Evolutionary conservation across 2,888 invertebrate genomes (phyloP), one percentile per base, ranked within the genome.

Genomic region (Cerastis rubricosa): DNA sequence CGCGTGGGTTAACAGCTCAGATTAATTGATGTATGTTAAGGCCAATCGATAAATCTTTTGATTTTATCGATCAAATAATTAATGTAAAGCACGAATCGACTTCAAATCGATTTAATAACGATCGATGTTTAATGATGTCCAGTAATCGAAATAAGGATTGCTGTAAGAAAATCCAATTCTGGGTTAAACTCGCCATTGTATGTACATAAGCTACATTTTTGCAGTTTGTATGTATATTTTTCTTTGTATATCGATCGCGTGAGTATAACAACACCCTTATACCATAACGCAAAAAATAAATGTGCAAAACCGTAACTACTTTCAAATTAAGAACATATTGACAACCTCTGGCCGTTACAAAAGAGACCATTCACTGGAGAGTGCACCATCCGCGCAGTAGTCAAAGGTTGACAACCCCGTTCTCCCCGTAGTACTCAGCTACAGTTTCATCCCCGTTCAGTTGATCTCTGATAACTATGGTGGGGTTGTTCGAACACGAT

Each of bases 311-410:
- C 12, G 35, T 49, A 2, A 75, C 47, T 61, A 78, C 6, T 29
- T 80, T 43, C n/a, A 29, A 67, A 81, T 57, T 22, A 9, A 45
- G 17, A 72, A 72, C n/a, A 82, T 14, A 63, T 83, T 80, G 80
- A 83, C 54, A 54, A 47, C 43, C 8, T 29, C 73, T 78, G 84
- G 81, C 57, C 84, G 80, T 73, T 49, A 63, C 19, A 9, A 22
- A 9, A 57, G 85, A 92, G 87, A 82, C 87, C 87, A 35, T 85
- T 85, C 89, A 97, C 81, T 97, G 97, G 67, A 97, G 95, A 95
- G 96, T 95, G 95, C 97, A 97, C 97, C 97, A 96, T 94, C 97
- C 97, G 75, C 96, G 95, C 90, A 93, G 91, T 92, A 93, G 97
- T 97, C 97, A 97, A 88, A 96, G 95, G 82, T 94, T 94, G 70